These are phyloP conservation scores for Semaprochilodus insignis DNA, from an alignment of 2,797 vertebrate species.

Conservation along the genomic window DNA sequence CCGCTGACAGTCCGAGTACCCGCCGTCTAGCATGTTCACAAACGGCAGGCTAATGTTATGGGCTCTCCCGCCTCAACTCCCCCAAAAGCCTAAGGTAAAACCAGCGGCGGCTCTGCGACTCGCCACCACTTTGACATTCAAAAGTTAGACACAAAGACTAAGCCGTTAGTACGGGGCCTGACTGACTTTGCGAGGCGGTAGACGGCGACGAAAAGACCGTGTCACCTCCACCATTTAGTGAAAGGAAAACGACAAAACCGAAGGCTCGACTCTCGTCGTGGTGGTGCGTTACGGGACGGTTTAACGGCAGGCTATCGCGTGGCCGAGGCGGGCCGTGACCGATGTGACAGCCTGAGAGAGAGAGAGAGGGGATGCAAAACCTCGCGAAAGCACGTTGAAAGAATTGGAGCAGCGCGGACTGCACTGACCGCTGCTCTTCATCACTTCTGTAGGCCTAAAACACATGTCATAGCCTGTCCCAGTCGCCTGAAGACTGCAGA, in stretches of 20 bases:
- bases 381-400: constrained; percentile 19
- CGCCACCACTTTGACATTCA: background rate
- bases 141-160: constrained; percentile 28
- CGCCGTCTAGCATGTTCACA: background rate
- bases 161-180: background rate
- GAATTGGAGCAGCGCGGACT: background rate
- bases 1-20: background rate
- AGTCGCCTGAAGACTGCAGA: constrained; percentile 48
- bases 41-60: background rate
- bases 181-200: background rate
- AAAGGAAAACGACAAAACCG: background rate
- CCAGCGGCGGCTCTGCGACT: background rate
- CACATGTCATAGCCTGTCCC: constrained; percentile 47
- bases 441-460: constrained; percentile 53
- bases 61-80: constrained; percentile 8
- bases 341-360: constrained; percentile 40
- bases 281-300: constrained; percentile 30
- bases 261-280: background rate
- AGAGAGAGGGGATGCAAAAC: constrained; percentile 42
- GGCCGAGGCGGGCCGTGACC: constrained; percentile 20
- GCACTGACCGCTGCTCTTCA: constrained; percentile 18
- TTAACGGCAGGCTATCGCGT: background rate
- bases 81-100: background rate
- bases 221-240: background rate
- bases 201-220: background rate